These are phyloP conservation scores for Agrilus cyanescens DNA, from an alignment of 2,888 invertebrate genomes.

Conservation along the genomic window DNA sequence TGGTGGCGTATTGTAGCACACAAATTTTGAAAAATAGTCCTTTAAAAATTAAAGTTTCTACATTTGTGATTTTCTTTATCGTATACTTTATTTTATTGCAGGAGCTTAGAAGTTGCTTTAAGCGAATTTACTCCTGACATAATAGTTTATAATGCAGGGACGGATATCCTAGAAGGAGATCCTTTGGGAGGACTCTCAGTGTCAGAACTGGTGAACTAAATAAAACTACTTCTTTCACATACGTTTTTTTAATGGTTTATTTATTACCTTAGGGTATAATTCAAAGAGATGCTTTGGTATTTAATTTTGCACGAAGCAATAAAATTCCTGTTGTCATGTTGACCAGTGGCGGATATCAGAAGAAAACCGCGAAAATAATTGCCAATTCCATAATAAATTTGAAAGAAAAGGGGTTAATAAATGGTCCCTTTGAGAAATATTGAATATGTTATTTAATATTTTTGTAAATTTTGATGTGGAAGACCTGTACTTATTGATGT, in stretches of 20 bases:
- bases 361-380: slow-evolving; percentile 65
- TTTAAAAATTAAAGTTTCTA: background rate
- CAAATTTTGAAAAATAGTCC: too few relatives aligned
- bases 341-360: slow-evolving; percentile 78
- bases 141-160: slow-evolving; percentile 88
- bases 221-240: slow-evolving; percentile 1
- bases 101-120: slow-evolving; percentile 55
- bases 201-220: slow-evolving; percentile 45
- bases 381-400: slow-evolving; percentile 77
- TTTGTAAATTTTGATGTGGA: background rate
- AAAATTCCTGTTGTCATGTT: slow-evolving; percentile 74
- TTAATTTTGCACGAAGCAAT: slow-evolving; percentile 49
- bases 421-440: slow-evolving; percentile 18
- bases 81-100: slow-evolving; percentile 34
- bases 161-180: slow-evolving; percentile 70
- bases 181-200: slow-evolving; percentile 63
- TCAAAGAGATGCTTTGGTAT: slow-evolving; percentile 72
- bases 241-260: background rate
- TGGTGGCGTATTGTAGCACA: too few relatives aligned
- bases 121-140: slow-evolving; percentile 65
- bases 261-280: slow-evolving; percentile 60
- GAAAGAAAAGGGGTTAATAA: slow-evolving; percentile 45
- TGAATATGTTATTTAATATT: slow-evolving; percentile 5
- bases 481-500: background rate
- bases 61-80: background rate